Evolutionary conservation across 2,888 invertebrate species (phyloP).

Genomic region (Caenorhabditis auriculariae): DNA sequence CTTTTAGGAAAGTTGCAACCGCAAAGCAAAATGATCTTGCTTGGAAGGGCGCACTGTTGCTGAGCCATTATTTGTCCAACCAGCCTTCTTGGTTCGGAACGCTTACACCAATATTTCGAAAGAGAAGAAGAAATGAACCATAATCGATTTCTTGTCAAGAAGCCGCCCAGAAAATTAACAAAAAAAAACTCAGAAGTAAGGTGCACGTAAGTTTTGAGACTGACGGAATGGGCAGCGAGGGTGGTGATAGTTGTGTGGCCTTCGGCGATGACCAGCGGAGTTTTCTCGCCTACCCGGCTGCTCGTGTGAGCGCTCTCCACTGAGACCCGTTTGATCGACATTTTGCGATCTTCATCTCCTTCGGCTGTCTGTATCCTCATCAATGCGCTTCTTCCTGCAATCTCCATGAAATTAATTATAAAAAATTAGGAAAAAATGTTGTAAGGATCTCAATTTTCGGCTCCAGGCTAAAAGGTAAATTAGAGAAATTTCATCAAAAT

Average conservation of each 20-base stretch:
- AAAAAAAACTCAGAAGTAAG: not conserved
- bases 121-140: constrained; percentile 2
- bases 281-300: constrained; percentile 41
- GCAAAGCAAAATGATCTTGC: too few species aligned
- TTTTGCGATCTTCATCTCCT: constrained; percentile 33
- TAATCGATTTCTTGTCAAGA: too few species aligned
- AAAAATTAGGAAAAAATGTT: too few species aligned
- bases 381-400: constrained; percentile 53
- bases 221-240: constrained; percentile 31
- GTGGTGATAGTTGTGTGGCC: constrained; percentile 36
- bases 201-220: constrained; percentile 5
- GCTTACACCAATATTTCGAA: too few species aligned
- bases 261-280: constrained; percentile 36
- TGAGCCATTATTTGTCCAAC: not conserved
- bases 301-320: constrained; percentile 23
- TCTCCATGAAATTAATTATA: too few species aligned
- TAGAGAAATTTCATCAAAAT: too few species aligned
- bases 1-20: too few species aligned
- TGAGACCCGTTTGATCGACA: constrained; percentile 27
- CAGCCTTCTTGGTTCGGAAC: not conserved
- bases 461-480: too few species aligned
- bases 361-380: constrained; percentile 54
- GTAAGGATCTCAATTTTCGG: too few species aligned
- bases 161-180: too few species aligned
- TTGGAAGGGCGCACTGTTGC: too few species aligned